A percentile compares a stretch with the other conserved stretches of the same genome.
These are phyloP conservation scores for Spinus pinus DNA, from an alignment of 2,797 vertebrate species.

Conservation along the genomic window DNA sequence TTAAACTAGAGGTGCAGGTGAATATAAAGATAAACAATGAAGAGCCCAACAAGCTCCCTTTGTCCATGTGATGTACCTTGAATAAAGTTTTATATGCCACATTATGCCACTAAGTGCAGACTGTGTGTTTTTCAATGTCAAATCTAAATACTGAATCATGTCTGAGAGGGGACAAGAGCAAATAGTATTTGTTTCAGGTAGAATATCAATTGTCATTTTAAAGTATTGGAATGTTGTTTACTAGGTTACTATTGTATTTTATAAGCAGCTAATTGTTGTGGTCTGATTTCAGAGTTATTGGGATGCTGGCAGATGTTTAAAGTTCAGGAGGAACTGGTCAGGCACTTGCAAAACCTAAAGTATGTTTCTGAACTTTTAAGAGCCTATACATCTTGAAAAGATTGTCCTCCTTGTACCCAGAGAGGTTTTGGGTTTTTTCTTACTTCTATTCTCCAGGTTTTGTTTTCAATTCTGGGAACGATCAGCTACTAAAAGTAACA, in stretches of 20 bases:
- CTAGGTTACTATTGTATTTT: not conserved
- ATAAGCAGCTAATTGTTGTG: not conserved
- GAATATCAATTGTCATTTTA: not conserved
- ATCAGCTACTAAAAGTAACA: not conserved
- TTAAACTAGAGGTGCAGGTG: not conserved
- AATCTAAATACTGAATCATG: not conserved
- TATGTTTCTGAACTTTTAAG: not conserved
- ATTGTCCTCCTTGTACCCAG: not conserved
- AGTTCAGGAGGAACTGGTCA: not conserved
- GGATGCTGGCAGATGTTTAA: not conserved
- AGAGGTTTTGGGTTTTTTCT: not conserved
- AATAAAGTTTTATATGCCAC: not conserved
- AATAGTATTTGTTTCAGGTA: not conserved
- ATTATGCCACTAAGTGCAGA: not conserved
- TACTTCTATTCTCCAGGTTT: not conserved
- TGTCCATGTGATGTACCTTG: not conserved
- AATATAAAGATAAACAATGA: not conserved
- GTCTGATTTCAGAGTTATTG: not conserved
- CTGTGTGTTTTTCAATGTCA: not conserved
- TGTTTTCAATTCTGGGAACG: not conserved
- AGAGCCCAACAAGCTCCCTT: not conserved
- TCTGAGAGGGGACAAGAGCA: not conserved
- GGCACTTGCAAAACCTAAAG: not conserved
- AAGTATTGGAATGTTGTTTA: not conserved
- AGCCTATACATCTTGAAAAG: not conserved